These are phyloP conservation scores for Rhodeus uyekii DNA, from an alignment of 2,797 vertebrate species.

Conservation along the genomic window DNA sequence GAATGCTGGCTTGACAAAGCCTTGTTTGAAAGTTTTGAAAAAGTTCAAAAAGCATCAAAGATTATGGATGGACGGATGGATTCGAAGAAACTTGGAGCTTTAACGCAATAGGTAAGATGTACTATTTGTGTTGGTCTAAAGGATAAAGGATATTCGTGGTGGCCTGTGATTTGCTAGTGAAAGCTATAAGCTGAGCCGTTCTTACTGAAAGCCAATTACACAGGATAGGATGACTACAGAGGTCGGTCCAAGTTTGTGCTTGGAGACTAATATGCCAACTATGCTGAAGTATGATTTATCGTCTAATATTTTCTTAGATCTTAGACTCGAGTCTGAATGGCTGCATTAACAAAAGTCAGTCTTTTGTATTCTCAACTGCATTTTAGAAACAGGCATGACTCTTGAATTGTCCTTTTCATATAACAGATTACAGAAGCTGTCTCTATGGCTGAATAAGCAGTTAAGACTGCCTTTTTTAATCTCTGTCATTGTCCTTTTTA, in stretches of 20 bases:
- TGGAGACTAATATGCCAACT: neutral
- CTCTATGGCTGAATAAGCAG: neutral
- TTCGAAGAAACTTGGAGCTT: conserved; percentile 4
- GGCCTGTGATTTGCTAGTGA: conserved; percentile 31
- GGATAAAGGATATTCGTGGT: conserved; percentile 34
- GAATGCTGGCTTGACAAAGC: too few species aligned
- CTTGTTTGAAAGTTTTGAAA: too few species aligned
- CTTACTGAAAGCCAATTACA: conserved; percentile 57
- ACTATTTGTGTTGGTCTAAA: conserved; percentile 26
- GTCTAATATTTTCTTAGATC: neutral
- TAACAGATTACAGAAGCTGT: neutral
- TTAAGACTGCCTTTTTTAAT: neutral
- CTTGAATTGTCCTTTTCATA: neutral
- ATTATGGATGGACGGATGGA: neutral
- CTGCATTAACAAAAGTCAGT: neutral
- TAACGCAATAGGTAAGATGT: conserved; percentile 19
- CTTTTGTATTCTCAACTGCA: neutral
- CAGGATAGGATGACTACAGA: conserved; percentile 39
- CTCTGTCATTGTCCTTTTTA: neutral
- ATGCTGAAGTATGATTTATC: neutral
- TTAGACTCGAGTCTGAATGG: neutral
- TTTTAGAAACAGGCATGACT: neutral
- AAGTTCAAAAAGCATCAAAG: too few species aligned
- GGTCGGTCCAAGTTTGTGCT: conserved; percentile 32
- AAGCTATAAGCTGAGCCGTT: conserved; percentile 54